A percentile compares a stretch with the other conserved stretches of the same genome.
These are phyloP conservation scores for Phalloptychus januarius DNA, from an alignment of 2,797 vertebrate species.

Conservation along the genomic window DNA sequence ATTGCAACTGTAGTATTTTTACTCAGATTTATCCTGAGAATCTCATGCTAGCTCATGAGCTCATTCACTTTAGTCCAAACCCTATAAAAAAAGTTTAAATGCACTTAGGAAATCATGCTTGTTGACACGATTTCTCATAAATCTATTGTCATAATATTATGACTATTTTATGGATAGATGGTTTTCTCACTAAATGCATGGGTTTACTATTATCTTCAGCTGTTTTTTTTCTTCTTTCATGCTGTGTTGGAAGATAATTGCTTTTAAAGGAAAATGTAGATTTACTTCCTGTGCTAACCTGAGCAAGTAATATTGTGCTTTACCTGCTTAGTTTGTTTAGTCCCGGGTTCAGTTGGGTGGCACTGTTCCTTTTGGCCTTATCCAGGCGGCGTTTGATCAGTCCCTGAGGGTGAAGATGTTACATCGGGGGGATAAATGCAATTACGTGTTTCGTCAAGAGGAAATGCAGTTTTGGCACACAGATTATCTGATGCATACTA, in stretches of 20 bases:
- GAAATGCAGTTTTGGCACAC: constrained; percentile 22
- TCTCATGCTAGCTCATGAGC: no score
- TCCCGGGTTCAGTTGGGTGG: constrained; percentile 61
- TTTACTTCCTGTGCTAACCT: not conserved
- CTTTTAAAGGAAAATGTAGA: not conserved
- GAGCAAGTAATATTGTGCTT: not conserved
- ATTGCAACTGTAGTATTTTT: not conserved
- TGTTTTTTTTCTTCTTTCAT: not conserved
- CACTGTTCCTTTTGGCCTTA: constrained; percentile 72
- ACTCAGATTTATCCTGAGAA: no score
- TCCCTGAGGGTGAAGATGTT: constrained; percentile 54
- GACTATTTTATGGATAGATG: not conserved
- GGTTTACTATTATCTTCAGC: not conserved
- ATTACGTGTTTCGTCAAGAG: constrained; percentile 33
- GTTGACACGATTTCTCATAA: not conserved
- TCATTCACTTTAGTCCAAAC: not conserved
- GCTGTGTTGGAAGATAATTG: not conserved
- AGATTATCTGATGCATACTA: constrained; percentile 38
- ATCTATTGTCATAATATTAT: not conserved
- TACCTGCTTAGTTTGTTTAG: constrained; percentile 72
- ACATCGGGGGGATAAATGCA: not conserved
- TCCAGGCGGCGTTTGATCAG: constrained; percentile 77
- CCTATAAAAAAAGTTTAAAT: not conserved
- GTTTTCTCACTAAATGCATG: not conserved
- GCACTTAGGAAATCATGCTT: not conserved